Conservation (phyloP, 2,113 vertebrate species). For the Orthonyx spaldingii region DNA sequence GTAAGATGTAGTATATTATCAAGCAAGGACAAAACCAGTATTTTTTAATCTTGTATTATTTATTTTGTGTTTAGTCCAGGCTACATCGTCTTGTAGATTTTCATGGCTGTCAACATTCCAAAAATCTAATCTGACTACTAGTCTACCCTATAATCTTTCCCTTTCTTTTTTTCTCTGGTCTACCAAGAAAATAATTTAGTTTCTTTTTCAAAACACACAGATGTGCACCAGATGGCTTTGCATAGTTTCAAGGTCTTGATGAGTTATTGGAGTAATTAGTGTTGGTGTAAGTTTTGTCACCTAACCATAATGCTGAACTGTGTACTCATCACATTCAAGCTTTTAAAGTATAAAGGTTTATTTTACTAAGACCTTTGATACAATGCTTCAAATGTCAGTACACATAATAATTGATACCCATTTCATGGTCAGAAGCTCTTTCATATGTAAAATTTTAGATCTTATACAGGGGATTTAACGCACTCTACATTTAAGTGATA, state of each 20-base stretch:
- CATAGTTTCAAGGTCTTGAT: conserved; percentile 35
- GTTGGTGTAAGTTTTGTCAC: conserved; percentile 1
- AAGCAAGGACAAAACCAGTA: background rate
- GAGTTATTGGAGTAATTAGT: conserved; percentile 44
- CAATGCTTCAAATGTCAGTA: background rate
- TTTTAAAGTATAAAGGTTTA: background rate
- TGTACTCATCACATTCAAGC: background rate
- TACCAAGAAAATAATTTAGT: background rate
- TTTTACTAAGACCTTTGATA: background rate
- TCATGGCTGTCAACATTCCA: background rate
- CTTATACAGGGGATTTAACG: background rate
- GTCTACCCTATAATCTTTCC: background rate
- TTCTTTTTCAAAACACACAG: background rate
- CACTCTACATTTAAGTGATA: background rate
- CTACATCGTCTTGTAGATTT: background rate
- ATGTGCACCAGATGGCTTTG: conserved; percentile 48
- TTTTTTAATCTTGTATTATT: background rate
- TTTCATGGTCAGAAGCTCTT: background rate
- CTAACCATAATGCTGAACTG: background rate
- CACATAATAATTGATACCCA: background rate
- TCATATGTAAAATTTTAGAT: background rate
- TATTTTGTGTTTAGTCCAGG: background rate
- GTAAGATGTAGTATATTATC: background rate
- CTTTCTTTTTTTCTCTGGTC: background rate
- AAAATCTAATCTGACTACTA: background rate